These are phyloP conservation scores for Microctonus brassicae DNA, from an alignment of 2,888 invertebrate genomes.

Conservation along the genomic window DNA sequence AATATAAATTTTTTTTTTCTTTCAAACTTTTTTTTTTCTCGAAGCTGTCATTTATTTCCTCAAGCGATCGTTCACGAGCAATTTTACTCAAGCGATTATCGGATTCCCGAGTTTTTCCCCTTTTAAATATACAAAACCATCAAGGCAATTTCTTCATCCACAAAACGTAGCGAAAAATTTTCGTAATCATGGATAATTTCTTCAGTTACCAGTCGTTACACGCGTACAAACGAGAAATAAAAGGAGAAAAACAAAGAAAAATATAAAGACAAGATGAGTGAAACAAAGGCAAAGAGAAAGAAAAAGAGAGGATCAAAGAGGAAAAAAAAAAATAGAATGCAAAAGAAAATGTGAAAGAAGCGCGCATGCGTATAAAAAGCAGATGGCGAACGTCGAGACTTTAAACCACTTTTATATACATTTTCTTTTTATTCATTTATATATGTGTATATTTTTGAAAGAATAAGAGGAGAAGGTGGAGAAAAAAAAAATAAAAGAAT, in stretches of 20 bases:
- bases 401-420: conserved; percentile 14
- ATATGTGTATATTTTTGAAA: not conserved
- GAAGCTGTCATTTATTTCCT: not conserved
- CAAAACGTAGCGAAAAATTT: conserved; percentile 42
- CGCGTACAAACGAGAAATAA: conserved; percentile 11
- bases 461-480: not conserved
- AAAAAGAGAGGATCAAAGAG: not conserved
- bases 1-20: not conserved
- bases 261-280: not conserved
- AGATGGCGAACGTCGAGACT: conserved; percentile 46
- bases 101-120: conserved; percentile 20
- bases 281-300: not conserved
- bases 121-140: not conserved
- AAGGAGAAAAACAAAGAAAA: not conserved
- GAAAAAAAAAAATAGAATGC: not conserved
- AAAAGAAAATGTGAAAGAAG: not conserved
- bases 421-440: conserved; percentile 21
- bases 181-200: conserved; percentile 44
- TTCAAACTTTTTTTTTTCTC: not conserved
- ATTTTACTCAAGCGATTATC: not conserved
- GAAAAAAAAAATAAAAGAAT: not conserved
- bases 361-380: conserved; percentile 43
- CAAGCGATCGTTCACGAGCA: conserved; percentile 3
- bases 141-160: conserved; percentile 26
- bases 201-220: conserved; percentile 32